phyloP scores from a whole-genome alignment of 2,888 invertebrate genomes.

The Coelogynopora nodosa region DNA sequence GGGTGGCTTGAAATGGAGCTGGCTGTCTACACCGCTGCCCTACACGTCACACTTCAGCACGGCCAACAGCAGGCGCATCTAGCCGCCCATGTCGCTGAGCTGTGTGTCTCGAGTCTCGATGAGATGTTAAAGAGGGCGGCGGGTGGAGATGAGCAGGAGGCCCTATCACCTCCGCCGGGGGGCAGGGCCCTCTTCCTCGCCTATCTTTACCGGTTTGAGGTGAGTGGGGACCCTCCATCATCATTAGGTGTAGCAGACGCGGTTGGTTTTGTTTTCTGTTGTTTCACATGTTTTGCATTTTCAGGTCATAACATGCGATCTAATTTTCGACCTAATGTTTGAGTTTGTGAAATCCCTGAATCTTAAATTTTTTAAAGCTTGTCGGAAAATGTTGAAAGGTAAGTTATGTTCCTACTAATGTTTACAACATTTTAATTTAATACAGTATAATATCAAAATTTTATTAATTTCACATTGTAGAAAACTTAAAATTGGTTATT shows the following conservation, averaged over 20 bases:
- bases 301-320: neutral
- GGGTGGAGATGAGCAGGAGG: neutral
- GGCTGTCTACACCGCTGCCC: neutral
- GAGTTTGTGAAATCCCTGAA: neutral
- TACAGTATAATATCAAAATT: too few species aligned
- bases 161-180: neutral
- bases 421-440: too few species aligned
- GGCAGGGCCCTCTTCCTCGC: neutral
- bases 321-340: neutral
- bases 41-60: neutral
- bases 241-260: too few species aligned
- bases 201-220: slow-evolving; percentile 2
- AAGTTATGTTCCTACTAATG: too few species aligned
- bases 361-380: neutral
- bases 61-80: neutral
- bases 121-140: neutral
- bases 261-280: neutral
- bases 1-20: slow-evolving; percentile 20
- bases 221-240: neutral
- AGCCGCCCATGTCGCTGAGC: neutral
- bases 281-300: neutral
- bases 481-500: too few species aligned
- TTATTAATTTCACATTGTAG: too few species aligned
- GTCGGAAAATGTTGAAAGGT: neutral
- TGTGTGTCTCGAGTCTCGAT: neutral